Conservation (phyloP, 35 echinoderm and acorn worm genomes). For the Acanthaster planci region DNA sequence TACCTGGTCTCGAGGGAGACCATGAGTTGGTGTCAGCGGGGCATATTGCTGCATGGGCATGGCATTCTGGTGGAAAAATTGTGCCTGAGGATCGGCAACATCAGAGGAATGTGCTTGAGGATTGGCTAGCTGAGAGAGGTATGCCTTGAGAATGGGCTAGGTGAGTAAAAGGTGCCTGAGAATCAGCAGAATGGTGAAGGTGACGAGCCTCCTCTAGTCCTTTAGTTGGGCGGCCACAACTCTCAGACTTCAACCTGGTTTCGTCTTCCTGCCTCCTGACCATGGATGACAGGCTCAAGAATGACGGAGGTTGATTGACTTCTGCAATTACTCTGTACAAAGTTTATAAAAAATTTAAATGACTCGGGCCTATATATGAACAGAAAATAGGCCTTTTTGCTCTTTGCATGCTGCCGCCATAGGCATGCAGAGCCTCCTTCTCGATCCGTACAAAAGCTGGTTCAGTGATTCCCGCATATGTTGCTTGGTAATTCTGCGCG, state of each 20-base stretch:
- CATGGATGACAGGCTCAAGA: conserved; percentile 21
- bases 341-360: too few relatives aligned
- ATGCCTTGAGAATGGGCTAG: background rate
- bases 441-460: too few relatives aligned
- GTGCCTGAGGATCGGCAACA: background rate
- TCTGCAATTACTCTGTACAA: too few relatives aligned
- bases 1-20: background rate
- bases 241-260: background rate
- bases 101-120: background rate
- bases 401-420: too few relatives aligned
- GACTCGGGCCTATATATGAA: too few relatives aligned
- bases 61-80: background rate
- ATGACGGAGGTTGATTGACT: conserved; percentile 34
- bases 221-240: background rate
- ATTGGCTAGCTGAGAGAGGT: background rate
- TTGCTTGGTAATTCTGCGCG: too few relatives aligned
- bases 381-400: too few relatives aligned
- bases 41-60: background rate
- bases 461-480: too few relatives aligned
- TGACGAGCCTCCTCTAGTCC: background rate
- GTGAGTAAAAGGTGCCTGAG: too few relatives aligned
- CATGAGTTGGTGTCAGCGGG: background rate
- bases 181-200: background rate
- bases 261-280: conserved; percentile 52
- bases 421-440: too few relatives aligned